Percentiles rank a stretch among this genome's conserved stretches.
These are phyloP conservation scores for Otolemur garnettii DNA, from an alignment of 2,113 vertebrate genomes.

Conservation along the genomic window DNA sequence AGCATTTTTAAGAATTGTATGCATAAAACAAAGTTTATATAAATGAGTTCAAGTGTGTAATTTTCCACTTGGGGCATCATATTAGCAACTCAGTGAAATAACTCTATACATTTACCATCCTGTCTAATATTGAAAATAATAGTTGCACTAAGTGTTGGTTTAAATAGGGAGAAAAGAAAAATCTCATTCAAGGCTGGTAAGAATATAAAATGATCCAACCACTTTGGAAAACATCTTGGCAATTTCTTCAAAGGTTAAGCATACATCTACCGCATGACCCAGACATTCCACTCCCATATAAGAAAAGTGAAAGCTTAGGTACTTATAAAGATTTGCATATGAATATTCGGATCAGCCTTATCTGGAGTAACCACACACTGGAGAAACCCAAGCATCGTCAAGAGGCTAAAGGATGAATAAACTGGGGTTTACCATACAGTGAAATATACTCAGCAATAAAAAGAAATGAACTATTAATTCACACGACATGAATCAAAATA, in stretches of 20 bases:
- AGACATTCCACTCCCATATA: neutral
- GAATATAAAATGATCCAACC: neutral
- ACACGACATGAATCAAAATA: neutral
- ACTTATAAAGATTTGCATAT: neutral
- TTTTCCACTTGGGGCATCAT: neutral
- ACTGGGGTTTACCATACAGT: neutral
- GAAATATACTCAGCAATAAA: neutral
- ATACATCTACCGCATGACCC: neutral
- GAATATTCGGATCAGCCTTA: neutral
- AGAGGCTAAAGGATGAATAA: neutral
- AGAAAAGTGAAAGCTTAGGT: slow-evolving; percentile 16
- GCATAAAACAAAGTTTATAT: neutral
- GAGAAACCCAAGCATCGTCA: neutral
- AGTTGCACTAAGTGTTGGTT: neutral
- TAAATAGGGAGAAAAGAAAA: neutral
- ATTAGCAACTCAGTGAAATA: neutral
- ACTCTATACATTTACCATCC: neutral
- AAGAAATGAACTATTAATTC: neutral
- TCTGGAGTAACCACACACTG: neutral
- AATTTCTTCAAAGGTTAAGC: slow-evolving; percentile 12
- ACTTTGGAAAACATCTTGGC: neutral
- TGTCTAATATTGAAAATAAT: neutral
- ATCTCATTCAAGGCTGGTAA: neutral
- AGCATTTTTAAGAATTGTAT: neutral
- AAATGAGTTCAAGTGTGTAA: neutral